Base-by-base conservation (phyloP, 2,113 vertebrate species). In the Cyrtonyx montezumae region DNA sequence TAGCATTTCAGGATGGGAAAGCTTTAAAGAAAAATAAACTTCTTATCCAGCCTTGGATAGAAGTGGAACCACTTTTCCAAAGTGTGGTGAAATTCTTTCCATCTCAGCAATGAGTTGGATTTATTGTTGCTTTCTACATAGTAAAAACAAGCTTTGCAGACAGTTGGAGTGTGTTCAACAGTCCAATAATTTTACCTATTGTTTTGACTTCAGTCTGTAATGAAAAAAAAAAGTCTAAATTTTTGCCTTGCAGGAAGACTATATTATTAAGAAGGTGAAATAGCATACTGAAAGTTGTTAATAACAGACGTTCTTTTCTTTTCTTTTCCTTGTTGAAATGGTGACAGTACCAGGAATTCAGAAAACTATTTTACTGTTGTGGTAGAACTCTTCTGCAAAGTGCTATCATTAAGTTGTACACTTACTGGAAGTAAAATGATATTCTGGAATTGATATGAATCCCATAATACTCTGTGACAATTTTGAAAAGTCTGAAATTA, bases 41-140 rank as follows among this genome's bases (percentile, higher is more conserved):
- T 95, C 77, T 0, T 61, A 87, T 95, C 87, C 0, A 0, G 84
- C 66, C 43, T 87, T 82, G 78, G 8, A 3, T 84, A 59, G 78
- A 81, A 76, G 48, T 87, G 63, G 74, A 87, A 71, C 42, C 40
- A 19, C 48, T 95, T 91, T 84, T 87, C 81, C 53, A 81, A 88
- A 63, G 36, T 89, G 89, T 71, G 80, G 84, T 94, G 75, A 92
- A 95, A 94, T 95, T 92, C 81, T 95, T 94, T 89, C 87, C 70
- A 21, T 84, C 66, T 84, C 40, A 89, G 84, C 12, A 18, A 67
- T 49, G 68, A 62, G 61, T 6, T 90, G 67, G 58, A 68, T 79
- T 84, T 79, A 19, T 65, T 92, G 12, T 84, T 84, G 62, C 75
- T 88, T 84, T 84, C 59, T 86, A 42, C 26, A 11, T 59, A 63